Evolutionary conservation across 2,113 vertebrate genomes (phyloP), one percentile per base, ranked within the genome.

Genomic region (Lasiurus borealis): DNA sequence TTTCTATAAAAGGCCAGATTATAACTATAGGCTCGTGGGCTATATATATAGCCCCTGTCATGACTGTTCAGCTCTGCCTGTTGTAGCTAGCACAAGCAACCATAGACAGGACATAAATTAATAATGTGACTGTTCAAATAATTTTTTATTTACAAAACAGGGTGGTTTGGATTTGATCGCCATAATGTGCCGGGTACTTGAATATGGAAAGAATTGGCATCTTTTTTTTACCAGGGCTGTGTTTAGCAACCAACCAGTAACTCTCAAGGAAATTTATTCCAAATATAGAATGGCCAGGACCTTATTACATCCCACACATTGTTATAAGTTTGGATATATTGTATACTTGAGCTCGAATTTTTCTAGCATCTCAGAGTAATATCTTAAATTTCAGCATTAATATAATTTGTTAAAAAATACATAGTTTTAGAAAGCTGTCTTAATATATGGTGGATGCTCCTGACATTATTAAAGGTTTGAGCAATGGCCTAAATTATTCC

Each of bases 401-500:
- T 91, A 68, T 83, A 81, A 69, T 88, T 93, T 75, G 11, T 75
- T 64, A 69, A 57, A 57, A 89, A 31, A 66, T 64, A 29, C 13
- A 66, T 66, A 23, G 2, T 69, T 84, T 92, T 89, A 92, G 81
- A 83, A 83, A 89, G 62, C 54, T 86, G 0, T 57, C 46, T 84
- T 94, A 40, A 76, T 69, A 27, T 86, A 3, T 72, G 8, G 13
- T 13, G 10, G 19, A 48, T 86, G 9, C 88, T 75, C 19, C 57
- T 90, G 7, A 46, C 16, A 81, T 83, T 73, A n/a, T 85, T 93
- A 91, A 62, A 83, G 25, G 14, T 95, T 57, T 94, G 34, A 75
- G 2, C 7, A 36, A 4, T 89, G 48, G 52, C 6, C 12, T 85
- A 73, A 80, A 87, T 54, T 71, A 73, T 59, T 84, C 73, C 80